Percentiles rank a stretch among this genome's conserved stretches.
Conservation (phyloP, 2,888 invertebrate genomes). For the Leptinotarsa tumamoca region DNA sequence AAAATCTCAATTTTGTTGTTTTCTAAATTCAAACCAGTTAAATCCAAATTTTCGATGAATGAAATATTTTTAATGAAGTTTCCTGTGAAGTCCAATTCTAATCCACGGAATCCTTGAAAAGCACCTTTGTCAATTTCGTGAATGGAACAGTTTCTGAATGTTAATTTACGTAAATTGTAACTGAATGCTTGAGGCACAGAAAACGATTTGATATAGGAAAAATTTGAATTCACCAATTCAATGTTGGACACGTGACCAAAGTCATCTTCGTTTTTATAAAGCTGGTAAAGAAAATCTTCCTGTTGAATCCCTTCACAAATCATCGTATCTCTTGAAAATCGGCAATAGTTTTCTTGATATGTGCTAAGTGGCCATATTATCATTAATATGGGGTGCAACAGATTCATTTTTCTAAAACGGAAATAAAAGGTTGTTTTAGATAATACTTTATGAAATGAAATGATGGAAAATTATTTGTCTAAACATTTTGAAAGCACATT, state of each 20-base stretch:
- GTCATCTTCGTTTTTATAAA: constrained; percentile 7
- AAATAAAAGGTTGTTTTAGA: background rate
- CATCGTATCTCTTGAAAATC: background rate
- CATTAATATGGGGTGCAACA: background rate
- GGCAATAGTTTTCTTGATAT: background rate
- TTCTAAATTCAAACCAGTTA: background rate
- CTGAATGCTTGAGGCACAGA: background rate
- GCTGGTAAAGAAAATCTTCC: constrained; percentile 8
- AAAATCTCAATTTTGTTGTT: constrained; percentile 1
- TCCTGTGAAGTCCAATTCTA: background rate
- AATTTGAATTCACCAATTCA: constrained; percentile 12
- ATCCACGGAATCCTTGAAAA: background rate
- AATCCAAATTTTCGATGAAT: constrained; percentile 6
- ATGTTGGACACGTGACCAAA: background rate
- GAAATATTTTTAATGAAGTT: constrained; percentile 8
- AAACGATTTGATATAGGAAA: background rate
- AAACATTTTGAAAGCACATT: too few species aligned
- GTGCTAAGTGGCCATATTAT: background rate
- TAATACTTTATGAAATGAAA: too few species aligned
- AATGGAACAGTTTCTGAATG: constrained; percentile 3
- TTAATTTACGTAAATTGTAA: background rate
- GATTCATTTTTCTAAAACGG: background rate
- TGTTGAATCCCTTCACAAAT: constrained; percentile 9
- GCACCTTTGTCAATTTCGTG: background rate
- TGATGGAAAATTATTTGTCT: too few species aligned